These are phyloP conservation scores for Tetranychus truncatus DNA, from an alignment of 2,888 invertebrate genomes.

Conservation along the genomic window DNA sequence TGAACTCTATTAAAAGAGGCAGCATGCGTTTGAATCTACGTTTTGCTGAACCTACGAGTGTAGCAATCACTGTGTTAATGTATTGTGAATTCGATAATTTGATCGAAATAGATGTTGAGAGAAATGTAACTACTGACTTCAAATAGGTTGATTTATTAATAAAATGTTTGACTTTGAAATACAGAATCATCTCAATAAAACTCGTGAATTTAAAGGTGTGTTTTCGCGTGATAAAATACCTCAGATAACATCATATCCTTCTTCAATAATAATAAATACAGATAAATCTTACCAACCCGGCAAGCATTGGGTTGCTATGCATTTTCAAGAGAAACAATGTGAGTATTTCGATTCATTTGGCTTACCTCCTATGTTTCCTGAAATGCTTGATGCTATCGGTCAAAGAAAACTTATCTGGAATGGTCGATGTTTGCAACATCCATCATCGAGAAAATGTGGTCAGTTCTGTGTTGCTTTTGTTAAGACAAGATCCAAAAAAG, in stretches of 20 bases:
- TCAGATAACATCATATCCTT: not conserved
- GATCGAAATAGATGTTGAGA: slow-evolving; percentile 5
- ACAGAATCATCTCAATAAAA: not conserved
- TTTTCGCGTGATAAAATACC: slow-evolving; percentile 8
- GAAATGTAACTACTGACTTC: slow-evolving; percentile 13
- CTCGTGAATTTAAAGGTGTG: not conserved
- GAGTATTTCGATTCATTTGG: slow-evolving; percentile 19
- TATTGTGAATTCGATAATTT: slow-evolving; percentile 14
- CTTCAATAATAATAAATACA: slow-evolving; percentile 8
- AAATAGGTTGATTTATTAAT: not conserved
- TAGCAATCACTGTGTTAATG: slow-evolving; percentile 6
- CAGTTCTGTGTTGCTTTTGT: slow-evolving; percentile 2
- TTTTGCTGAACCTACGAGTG: not conserved
- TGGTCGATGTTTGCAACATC: slow-evolving; percentile 5
- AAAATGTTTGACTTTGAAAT: slow-evolving; percentile 15
- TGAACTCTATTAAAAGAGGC: slow-evolving; percentile 11
- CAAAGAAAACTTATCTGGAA: not conserved
- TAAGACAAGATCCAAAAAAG: not conserved
- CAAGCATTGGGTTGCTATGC: slow-evolving; percentile 15
- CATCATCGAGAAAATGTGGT: not conserved
- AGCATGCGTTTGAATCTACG: not conserved
- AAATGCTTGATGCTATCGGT: not conserved
- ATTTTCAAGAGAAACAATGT: too few relatives aligned
- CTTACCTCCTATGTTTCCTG: slow-evolving; percentile 1
- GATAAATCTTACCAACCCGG: slow-evolving; percentile 9